Percentiles rank a stretch among this genome's conserved stretches.
Conservation (phyloP, 2,797 vertebrate species). For the Phataginus tricuspis region DNA sequence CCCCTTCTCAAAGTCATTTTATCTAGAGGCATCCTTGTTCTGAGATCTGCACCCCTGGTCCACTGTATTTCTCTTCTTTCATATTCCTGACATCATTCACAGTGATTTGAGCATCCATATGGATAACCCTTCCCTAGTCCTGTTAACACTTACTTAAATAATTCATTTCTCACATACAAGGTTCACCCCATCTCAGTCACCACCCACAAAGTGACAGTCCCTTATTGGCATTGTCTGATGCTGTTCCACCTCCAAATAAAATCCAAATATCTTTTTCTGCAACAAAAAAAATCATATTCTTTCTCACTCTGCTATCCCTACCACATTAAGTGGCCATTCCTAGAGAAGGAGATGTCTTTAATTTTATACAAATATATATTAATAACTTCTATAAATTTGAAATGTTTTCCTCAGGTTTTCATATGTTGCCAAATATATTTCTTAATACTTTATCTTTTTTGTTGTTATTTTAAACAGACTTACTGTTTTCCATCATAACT, state of each 20-base stretch:
- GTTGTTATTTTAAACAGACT: neutral
- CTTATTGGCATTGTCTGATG: neutral
- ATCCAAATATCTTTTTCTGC: neutral
- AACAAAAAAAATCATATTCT: neutral
- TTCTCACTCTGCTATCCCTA: neutral
- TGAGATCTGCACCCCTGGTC: neutral
- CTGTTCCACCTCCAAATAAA: neutral
- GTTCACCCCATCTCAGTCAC: neutral
- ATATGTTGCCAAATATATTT: neutral
- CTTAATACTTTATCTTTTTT: neutral
- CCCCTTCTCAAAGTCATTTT: neutral
- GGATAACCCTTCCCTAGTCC: neutral
- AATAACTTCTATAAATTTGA: neutral
- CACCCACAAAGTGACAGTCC: neutral
- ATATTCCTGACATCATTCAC: neutral
- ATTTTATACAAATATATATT: neutral
- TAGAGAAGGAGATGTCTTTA: neutral
- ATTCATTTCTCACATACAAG: neutral
- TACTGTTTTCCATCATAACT: neutral
- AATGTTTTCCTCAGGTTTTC: neutral
- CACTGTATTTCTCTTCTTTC: neutral
- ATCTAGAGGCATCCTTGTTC: neutral
- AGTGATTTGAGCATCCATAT: neutral
- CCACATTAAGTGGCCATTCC: neutral
- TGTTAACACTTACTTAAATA: neutral